Conservation (phyloP, 2,888 invertebrate species). For the Agriopis leucophaearia region DNA sequence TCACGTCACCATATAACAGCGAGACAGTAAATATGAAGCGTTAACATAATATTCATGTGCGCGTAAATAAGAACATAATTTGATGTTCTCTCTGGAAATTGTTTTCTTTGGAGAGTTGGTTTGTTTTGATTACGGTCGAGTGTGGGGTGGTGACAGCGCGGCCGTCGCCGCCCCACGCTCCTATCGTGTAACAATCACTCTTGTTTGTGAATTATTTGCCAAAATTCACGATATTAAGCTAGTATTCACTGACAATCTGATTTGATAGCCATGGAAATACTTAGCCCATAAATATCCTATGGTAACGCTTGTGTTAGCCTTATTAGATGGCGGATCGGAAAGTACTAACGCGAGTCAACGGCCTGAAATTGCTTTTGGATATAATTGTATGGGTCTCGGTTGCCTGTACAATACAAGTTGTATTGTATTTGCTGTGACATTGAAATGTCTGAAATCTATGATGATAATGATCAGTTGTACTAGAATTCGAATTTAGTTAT, state of each 20-base stretch:
- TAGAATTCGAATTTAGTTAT: background rate
- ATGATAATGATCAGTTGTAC: background rate
- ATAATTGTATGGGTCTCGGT: background rate
- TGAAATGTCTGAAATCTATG: conserved; percentile 14
- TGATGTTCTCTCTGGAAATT: conserved; percentile 45
- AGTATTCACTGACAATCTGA: conserved; percentile 47
- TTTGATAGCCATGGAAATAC: conserved; percentile 40
- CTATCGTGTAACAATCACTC: conserved; percentile 67
- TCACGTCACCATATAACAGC: background rate
- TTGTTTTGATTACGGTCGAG: conserved; percentile 60
- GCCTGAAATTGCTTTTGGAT: conserved; percentile 31
- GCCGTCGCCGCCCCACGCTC: conserved; percentile 64
- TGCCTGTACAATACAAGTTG: background rate
- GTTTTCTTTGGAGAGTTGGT: conserved; percentile 55
- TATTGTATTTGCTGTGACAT: conserved; percentile 4
- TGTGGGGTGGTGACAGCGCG: conserved; percentile 63
- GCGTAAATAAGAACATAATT: conserved; percentile 36
- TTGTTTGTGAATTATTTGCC: conserved; percentile 62
- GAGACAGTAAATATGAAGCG: conserved; percentile 22
- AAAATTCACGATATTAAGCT: conserved; percentile 58
- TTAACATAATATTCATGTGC: conserved; percentile 21
- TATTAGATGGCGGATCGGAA: conserved; percentile 19
- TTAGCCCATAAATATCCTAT: conserved; percentile 36
- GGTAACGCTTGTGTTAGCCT: conserved; percentile 12
- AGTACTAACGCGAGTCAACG: conserved; percentile 23